These are phyloP conservation scores for Callinectes sapidus DNA, from an alignment of 2,888 invertebrate genomes.

Conservation along the genomic window DNA sequence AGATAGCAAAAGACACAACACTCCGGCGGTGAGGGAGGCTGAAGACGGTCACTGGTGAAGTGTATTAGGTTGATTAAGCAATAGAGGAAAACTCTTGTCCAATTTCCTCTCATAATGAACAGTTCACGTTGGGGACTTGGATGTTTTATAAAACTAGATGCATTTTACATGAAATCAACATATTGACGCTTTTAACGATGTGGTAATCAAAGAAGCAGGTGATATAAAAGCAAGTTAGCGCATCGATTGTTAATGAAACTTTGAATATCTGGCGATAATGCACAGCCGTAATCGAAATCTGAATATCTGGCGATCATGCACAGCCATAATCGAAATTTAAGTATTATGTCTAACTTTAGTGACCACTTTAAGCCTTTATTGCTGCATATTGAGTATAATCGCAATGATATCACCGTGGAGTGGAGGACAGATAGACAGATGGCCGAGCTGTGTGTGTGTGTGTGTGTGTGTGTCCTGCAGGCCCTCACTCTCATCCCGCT, in stretches of 20 bases:
- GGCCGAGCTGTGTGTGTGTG: neutral
- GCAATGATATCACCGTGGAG: neutral
- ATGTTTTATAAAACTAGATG: neutral
- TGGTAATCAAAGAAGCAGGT: neutral
- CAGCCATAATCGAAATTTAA: neutral
- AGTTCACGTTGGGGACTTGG: neutral
- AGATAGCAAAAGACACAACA: too few species aligned
- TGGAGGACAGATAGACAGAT: neutral
- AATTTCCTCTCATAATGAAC: neutral
- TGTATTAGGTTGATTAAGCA: neutral
- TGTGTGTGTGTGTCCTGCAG: neutral
- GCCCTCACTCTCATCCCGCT: neutral
- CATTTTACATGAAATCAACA: neutral
- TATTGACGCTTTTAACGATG: neutral
- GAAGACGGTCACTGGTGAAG: neutral
- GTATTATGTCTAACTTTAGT: neutral
- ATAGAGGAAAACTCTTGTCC: neutral
- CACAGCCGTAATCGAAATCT: neutral
- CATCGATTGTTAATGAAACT: slow-evolving; percentile 4
- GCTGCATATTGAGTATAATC: neutral
- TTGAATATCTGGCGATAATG: neutral
- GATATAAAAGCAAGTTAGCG: neutral
- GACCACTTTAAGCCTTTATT: neutral
- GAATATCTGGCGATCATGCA: neutral
- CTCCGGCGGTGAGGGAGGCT: too few species aligned